Evolutionary conservation across 2,797 vertebrate species (phyloP), one percentile per base, ranked within the genome.

Genomic region (Sternarchorhynchus goeldii): DNA sequence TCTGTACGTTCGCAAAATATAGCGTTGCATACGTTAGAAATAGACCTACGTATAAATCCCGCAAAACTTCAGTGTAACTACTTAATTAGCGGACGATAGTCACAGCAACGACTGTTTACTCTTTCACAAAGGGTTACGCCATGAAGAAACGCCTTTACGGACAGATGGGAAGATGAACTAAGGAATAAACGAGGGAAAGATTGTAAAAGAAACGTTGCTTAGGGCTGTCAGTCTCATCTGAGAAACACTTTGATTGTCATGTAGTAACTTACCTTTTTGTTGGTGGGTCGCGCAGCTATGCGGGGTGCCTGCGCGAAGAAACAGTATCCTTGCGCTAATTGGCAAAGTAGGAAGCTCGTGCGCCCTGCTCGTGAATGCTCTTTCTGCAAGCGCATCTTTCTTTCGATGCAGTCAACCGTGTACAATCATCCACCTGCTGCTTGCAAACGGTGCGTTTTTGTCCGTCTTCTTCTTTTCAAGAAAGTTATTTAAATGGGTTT

Each of bases 341-440:
- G 88, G 92, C 86, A 89, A 91, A 90, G 87, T 81, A 86, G 86
- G 86, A 88, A 88, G 87, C 75, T 84, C 8, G 84, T 17, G 75
- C 68, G 77, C 50, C 60, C 82, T 60, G 14, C 65, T 57, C 17
- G 3, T 91, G 88, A 93, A 94, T 92, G 91, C 90, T 91, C 83
- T 84, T 86, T 85, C 89, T 85, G 72, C 86, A 83, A 79, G 75
- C 83, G 81, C 81, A 87, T 89, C 88, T 89, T 89, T 92, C 90
- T 84, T 68, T 90, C 76, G 87, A 69, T 85, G 87, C 88, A 63
- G 87, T 93, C 90, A 87, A 87, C 87, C 91, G 69, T 92, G 86
- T 81, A 89, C 91, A 91, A 87, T 85, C 83, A 87, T 92, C 91
- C 93, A 94, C 92, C 92, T 94, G 92, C 92, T 92, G 84, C 85